phyloP scores from a whole-genome alignment of 2,797 vertebrate species.

The Fundulus diaphanus region DNA sequence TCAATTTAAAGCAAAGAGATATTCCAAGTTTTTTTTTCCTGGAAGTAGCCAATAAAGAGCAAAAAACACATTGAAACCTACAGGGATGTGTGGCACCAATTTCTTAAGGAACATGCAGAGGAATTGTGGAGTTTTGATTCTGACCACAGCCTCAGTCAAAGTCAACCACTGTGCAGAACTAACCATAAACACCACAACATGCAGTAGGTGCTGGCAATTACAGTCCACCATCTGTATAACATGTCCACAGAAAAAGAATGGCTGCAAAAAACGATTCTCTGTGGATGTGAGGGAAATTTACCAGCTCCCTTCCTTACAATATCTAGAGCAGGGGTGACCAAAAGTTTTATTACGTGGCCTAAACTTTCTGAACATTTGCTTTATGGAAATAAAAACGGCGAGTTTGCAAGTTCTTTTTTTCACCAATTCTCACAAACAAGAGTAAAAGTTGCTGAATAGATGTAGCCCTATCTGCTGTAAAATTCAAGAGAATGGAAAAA shows the following conservation, averaged over 20 bases:
- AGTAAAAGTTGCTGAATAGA: too few species aligned
- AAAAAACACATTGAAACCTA: neutral
- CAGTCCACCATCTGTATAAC: neutral
- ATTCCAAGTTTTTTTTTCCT: neutral
- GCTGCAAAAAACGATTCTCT: neutral
- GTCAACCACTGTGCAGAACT: constrained; percentile 16
- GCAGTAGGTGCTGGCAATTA: constrained; percentile 4
- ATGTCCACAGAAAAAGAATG: neutral
- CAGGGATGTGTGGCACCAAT: neutral
- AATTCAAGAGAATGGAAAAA: too few species aligned
- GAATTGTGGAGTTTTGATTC: neutral
- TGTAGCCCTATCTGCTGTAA: too few species aligned
- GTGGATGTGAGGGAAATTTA: neutral
- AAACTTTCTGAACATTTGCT: too few species aligned
- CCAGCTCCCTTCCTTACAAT: neutral
- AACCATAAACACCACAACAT: constrained; percentile 26
- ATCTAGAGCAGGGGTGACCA: too few species aligned
- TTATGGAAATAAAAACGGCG: too few species aligned
- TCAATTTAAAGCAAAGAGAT: neutral
- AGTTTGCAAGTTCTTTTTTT: too few species aligned
- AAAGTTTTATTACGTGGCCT: too few species aligned
- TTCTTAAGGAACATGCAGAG: too few species aligned
- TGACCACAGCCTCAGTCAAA: constrained; percentile 43
- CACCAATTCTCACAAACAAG: too few species aligned
- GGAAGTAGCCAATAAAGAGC: neutral